phyloP scores from a whole-genome alignment of 2,113 vertebrate species.

The Oenanthe oenanthe region DNA sequence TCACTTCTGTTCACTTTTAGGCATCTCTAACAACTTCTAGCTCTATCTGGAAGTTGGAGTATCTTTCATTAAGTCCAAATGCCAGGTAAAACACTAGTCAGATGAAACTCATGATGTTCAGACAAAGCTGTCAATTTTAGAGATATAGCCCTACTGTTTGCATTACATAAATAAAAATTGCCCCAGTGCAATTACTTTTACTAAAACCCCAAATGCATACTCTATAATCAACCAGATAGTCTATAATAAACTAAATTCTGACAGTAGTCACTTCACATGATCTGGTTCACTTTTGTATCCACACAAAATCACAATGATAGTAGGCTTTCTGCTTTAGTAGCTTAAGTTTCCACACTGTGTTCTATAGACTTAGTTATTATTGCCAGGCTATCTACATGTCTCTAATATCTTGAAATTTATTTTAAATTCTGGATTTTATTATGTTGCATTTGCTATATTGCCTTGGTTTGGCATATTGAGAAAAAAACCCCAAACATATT shows the following conservation, averaged over 20 bases:
- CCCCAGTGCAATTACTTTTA: background rate
- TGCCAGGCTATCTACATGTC: background rate
- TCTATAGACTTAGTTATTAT: background rate
- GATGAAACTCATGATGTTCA: background rate
- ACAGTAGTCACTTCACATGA: background rate
- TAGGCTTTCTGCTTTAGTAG: background rate
- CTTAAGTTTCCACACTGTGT: background rate
- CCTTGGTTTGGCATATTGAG: background rate
- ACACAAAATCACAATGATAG: background rate
- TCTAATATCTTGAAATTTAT: background rate
- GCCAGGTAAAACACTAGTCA: background rate
- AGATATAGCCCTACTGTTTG: background rate
- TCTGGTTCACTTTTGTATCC: background rate
- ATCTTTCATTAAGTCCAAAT: background rate
- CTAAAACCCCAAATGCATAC: background rate
- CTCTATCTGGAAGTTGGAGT: background rate
- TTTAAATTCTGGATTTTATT: background rate
- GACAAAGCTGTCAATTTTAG: background rate
- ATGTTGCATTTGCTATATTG: background rate
- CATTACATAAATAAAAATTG: background rate
- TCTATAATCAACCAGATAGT: background rate
- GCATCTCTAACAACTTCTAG: background rate
- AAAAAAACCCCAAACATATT: rapidly evolving
- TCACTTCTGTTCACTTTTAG: background rate
- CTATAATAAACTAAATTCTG: background rate